Conservation (phyloP, 2,797 vertebrate genomes). For the Acanthornis magna region DNA sequence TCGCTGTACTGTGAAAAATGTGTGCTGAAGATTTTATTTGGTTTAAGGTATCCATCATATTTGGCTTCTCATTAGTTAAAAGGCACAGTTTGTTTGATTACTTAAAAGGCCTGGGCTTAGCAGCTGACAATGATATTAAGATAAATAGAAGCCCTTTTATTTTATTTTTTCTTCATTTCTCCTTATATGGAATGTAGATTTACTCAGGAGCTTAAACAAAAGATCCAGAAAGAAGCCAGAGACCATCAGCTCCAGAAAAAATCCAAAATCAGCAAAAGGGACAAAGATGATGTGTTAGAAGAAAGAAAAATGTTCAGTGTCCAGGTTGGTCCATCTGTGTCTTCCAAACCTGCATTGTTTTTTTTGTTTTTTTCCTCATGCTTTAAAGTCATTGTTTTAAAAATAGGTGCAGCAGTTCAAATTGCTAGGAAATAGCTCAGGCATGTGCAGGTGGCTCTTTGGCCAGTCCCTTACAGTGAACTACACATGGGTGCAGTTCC, state of each 20-base stretch:
- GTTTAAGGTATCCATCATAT: not conserved
- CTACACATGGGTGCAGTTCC: not conserved
- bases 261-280: slow-evolving; percentile 68
- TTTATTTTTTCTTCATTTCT: not conserved
- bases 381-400: not conserved
- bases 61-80: not conserved
- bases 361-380: not conserved
- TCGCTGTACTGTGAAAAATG: not conserved
- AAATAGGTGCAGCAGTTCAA: not conserved
- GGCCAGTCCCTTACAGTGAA: not conserved
- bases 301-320: slow-evolving; percentile 68
- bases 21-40: not conserved
- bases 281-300: slow-evolving; percentile 69
- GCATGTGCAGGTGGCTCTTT: not conserved
- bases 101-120: not conserved
- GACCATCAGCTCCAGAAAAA: slow-evolving; percentile 71
- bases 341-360: not conserved
- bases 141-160: not conserved
- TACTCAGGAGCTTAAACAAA: slow-evolving; percentile 81
- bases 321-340: slow-evolving; percentile 63
- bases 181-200: slow-evolving; percentile 69
- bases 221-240: slow-evolving; percentile 76
- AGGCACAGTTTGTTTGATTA: not conserved
- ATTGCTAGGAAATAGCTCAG: not conserved
- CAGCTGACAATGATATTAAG: not conserved